A percentile compares a stretch with the other conserved stretches of the same genome.
Evolutionary conservation across 2,888 invertebrate species (phyloP).

Genomic region (Lysandra bellargus): DNA sequence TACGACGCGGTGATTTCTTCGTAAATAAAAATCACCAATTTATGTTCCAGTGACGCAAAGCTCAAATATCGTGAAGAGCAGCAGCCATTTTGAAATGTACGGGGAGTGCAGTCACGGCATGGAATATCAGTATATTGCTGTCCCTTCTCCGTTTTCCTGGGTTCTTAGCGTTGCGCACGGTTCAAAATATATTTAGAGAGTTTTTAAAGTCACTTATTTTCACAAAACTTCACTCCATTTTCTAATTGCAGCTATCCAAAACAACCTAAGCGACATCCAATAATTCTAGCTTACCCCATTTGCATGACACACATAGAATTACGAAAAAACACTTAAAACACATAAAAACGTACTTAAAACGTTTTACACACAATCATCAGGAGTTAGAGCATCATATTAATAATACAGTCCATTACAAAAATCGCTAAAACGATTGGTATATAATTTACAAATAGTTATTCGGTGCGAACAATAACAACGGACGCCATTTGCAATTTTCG

Average conservation of each 20-base stretch:
- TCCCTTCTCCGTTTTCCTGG: constrained; percentile 57
- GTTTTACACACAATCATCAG: constrained; percentile 72
- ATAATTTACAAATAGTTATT: constrained; percentile 86
- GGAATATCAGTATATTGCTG: constrained; percentile 76
- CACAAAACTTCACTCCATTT: constrained; percentile 75
- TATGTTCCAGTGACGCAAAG: constrained; percentile 82
- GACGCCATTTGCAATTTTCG: constrained; percentile 98
- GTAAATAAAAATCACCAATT: constrained; percentile 72
- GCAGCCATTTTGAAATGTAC: constrained; percentile 83
- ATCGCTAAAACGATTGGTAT: constrained; percentile 84
- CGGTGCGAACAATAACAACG: constrained; percentile 99
- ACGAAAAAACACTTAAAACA: constrained; percentile 79
- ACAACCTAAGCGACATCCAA: constrained; percentile 81
- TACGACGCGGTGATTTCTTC: constrained; percentile 65
- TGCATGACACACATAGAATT: constrained; percentile 87
- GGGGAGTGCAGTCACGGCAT: constrained; percentile 81
- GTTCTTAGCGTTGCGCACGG: constrained; percentile 55
- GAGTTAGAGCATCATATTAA: constrained; percentile 77
- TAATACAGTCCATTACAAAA: constrained; percentile 80
- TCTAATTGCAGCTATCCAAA: constrained; percentile 78
- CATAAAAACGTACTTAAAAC: constrained; percentile 77
- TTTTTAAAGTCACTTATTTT: constrained; percentile 71
- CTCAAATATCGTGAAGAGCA: constrained; percentile 81
- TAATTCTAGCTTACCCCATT: constrained; percentile 85
- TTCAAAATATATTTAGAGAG: constrained; percentile 65